Conservation (phyloP, 2,797 vertebrate genomes). For the Chloroceryle amazona region DNA sequence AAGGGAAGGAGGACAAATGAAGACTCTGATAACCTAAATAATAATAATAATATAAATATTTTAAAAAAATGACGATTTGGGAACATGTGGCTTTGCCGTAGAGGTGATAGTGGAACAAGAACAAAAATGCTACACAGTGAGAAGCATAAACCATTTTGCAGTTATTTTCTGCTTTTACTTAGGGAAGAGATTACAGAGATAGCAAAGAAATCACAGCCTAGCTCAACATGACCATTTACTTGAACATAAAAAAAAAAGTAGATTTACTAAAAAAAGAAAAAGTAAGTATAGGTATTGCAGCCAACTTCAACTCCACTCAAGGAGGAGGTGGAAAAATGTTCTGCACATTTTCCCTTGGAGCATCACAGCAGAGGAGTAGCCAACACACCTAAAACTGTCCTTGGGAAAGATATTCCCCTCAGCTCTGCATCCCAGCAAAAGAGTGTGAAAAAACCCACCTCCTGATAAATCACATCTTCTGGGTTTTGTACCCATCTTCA, state of each 20-base stretch:
- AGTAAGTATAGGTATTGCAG: background rate
- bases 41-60: too few relatives aligned
- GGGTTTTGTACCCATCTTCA: background rate
- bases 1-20: background rate
- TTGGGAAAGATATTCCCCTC: background rate
- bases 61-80: background rate
- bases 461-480: background rate
- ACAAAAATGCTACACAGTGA: background rate
- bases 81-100: background rate
- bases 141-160: background rate
- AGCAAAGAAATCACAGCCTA: background rate
- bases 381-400: background rate
- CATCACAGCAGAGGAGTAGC: background rate
- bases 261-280: background rate
- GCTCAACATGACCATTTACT: background rate
- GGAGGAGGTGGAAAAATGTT: background rate
- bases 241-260: background rate
- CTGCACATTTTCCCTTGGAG: background rate
- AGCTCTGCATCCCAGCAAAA: background rate
- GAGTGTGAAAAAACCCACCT: background rate
- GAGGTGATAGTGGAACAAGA: background rate
- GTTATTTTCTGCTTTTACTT: constrained; percentile 24
- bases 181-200: background rate
- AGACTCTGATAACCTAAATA: background rate
- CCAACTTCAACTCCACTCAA: background rate